These are phyloP conservation scores for Dendroctonus valens DNA, from an alignment of 1,140 invertebrate species.

Conservation along the genomic window DNA sequence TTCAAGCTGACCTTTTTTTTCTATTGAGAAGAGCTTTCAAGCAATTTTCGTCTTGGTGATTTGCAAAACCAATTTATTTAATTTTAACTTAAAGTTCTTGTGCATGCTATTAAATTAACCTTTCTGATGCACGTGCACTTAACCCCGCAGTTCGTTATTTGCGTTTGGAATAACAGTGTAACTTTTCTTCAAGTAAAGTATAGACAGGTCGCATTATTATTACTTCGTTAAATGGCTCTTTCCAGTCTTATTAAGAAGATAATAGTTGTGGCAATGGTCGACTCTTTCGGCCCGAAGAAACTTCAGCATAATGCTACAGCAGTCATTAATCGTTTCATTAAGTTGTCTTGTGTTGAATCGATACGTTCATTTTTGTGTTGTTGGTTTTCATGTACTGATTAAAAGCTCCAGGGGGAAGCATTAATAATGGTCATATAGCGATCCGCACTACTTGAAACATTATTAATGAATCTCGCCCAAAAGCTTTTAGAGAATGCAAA, in stretches of 20 bases:
- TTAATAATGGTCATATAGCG: too few species aligned
- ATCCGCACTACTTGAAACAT: too few species aligned
- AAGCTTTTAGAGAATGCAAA: too few species aligned
- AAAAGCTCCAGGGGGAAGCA: too few species aligned
- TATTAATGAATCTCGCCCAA: too few species aligned
- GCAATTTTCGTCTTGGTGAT: too few species aligned
- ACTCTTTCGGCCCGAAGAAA: slow-evolving; percentile 2
- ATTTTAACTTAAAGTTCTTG: not conserved
- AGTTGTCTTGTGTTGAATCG: not conserved
- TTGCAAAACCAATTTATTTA: too few species aligned
- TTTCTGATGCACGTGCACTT: slow-evolving; percentile 7
- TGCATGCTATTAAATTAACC: slow-evolving; percentile 12
- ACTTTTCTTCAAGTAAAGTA: slow-evolving; percentile 10
- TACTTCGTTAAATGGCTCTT: slow-evolving; percentile 1
- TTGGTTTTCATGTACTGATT: too few species aligned
- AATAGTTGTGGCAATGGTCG: slow-evolving; percentile 5
- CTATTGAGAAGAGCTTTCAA: too few species aligned
- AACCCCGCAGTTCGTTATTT: slow-evolving; percentile 11
- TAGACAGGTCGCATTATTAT: slow-evolving; percentile 15
- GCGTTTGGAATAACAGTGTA: slow-evolving; percentile 2
- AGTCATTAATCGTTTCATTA: slow-evolving; percentile 16
- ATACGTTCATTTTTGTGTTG: too few species aligned
- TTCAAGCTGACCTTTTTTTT: too few species aligned
- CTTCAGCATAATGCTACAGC: not conserved
- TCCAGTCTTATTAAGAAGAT: slow-evolving; percentile 2